Base-by-base conservation (phyloP, 2,797 vertebrate species). In the Sibirionetta formosa region DNA sequence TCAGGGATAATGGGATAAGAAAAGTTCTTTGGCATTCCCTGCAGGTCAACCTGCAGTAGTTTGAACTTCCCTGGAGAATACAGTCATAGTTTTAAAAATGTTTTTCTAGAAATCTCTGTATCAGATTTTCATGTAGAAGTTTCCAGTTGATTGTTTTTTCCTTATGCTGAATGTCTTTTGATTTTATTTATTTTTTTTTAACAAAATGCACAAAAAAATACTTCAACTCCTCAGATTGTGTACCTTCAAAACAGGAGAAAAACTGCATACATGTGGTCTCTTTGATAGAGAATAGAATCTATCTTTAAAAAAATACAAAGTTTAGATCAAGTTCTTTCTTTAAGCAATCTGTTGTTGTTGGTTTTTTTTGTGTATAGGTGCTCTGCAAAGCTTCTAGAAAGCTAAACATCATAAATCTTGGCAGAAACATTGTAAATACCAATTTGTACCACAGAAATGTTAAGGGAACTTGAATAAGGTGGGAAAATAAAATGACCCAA, bases 161-260 rank as follows among this genome's bases (percentile, higher is more conserved):
- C 33, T 69, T 69, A 64, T 29, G 11, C 19, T 68, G 42, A 51
- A 51, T 68, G 16, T 56, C 13, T 48, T 66, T 35, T 40, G 4
- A 24, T 87, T 60, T 60, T 38, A 15, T 3, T 8, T 38, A 38
- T 11, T 11, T 77, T 79, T 8, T 79, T 82, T 60, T 48, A n/a
- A 42, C 5, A 50, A 82, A 78, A 29, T 60, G 38, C 66, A 26
- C 22, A 83, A 65, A 78, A 83, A 33, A 83, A 33, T 57, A 51
- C 5, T n/a, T 68, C 56, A 31, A 6, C 27, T 13, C 11, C 50
- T 0, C 1, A 27, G 35, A 77, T 27, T 16, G 8, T 1, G 0
- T 71, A 48, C 6, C 20, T 82, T 78, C 48, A 63, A 73, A 78
- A 35, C 35, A 56, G n/a, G 24, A n/a, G 33, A 40, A 53, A 90